Evolutionary conservation across 2,113 vertebrate genomes (phyloP), one percentile per base, ranked within the genome.

Genomic region (Trogon surrucura): DNA sequence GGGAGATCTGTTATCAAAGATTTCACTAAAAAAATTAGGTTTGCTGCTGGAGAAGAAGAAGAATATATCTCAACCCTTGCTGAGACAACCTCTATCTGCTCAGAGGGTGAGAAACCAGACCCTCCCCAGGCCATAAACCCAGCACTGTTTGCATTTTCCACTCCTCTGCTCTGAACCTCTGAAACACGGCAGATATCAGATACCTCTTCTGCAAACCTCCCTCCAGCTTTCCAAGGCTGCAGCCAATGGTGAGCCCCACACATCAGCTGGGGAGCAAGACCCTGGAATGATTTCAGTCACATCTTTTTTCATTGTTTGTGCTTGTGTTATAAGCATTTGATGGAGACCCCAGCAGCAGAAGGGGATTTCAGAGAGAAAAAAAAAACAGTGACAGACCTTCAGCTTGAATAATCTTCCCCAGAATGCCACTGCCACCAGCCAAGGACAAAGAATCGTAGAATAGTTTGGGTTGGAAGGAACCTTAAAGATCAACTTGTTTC

Each of bases 241-340:
- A 47, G 50, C 15, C 70, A 80, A 30, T 1, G 2, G 48, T 2
- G 5, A 89, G 48, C 16, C 45, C 62, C 19, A 2, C 0, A 2
- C 60, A 41, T 1, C 2, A 1, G 2, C 6, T 27, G 41, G 20
- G 23, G 26, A 61, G n/a, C n/a, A 64, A 48, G 62, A 71, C 45
- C n/a, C 50, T 22, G 36, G 54, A n/a, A 47, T 0, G 1, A 29
- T 21, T 34, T 22, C 4, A 7, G 32, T 17, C 48, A 53, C 62
- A 34, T 5, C 5, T 0, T 21, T 8, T 20, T 50, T 6, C 41
- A 29, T 2, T 30, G 41, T 75, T 50, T 8, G 11, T 6, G 8
- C 13, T 14, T 29, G 60, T 88, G 69, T 16, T 17, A 61, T 2
- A 50, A 77, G 48, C 0, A 4, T 80, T 1, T n/a, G 23, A 57